Percentiles rank a stretch among this genome's conserved stretches.
These are phyloP conservation scores for Branchellion lobata DNA, from an alignment of 2,888 invertebrate species.

Conservation along the genomic window DNA sequence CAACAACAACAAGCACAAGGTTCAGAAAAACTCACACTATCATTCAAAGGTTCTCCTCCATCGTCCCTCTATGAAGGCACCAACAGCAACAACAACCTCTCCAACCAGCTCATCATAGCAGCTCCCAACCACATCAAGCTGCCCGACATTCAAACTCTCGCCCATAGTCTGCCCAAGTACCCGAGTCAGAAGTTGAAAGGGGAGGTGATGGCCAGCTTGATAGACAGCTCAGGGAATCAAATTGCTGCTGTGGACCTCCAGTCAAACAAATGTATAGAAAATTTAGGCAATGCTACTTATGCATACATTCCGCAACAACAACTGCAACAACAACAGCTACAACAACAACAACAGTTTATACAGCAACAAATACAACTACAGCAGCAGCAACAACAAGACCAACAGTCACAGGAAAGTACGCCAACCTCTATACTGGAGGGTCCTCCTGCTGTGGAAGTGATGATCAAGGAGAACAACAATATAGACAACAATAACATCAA, in stretches of 20 bases:
- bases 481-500: background rate
- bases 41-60: constrained; percentile 37
- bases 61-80: constrained; percentile 21
- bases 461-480: background rate
- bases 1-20: constrained; percentile 23
- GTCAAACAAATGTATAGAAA: constrained; percentile 34
- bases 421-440: constrained; percentile 21
- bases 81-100: background rate
- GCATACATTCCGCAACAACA: constrained; percentile 42
- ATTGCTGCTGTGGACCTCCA: constrained; percentile 38
- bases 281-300: constrained; percentile 16
- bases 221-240: constrained; percentile 41
- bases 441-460: background rate
- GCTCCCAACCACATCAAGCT: constrained; percentile 48
- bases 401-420: constrained; percentile 16
- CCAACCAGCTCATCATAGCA: background rate
- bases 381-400: constrained; percentile 30
- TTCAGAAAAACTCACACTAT: constrained; percentile 3
- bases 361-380: constrained; percentile 31
- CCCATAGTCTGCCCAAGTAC: constrained; percentile 46
- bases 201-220: constrained; percentile 31
- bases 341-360: constrained; percentile 8
- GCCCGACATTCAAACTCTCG: constrained; percentile 49
- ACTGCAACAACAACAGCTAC: constrained; percentile 40
- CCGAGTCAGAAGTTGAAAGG: constrained; percentile 41